A percentile compares a stretch with the other conserved stretches of the same genome.
phyloP scores from a whole-genome alignment of 2,888 invertebrate genomes.

The Andrena bucephala region DNA sequence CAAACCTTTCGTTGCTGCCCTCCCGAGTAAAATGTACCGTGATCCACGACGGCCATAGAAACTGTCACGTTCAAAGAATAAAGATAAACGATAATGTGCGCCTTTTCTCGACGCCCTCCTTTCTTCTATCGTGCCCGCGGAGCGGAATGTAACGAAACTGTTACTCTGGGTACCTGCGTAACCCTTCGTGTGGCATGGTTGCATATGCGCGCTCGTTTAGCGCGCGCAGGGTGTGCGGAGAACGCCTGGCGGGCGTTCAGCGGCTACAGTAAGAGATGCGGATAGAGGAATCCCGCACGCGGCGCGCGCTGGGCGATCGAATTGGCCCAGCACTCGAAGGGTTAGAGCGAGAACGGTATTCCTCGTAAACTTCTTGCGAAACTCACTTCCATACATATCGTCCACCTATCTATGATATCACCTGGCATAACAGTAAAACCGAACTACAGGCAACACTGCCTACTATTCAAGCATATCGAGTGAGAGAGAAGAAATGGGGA shows the following conservation, averaged over 20 bases:
- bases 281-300: no score
- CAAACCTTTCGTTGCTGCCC: conserved; percentile 24
- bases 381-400: conserved; percentile 49
- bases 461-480: conserved; percentile 56
- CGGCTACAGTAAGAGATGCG: no score
- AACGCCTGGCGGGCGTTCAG: no score
- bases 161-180: conserved; percentile 7
- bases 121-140: conserved; percentile 6
- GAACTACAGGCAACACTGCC: conserved; percentile 56
- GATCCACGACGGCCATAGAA: conserved; percentile 40
- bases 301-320: no score
- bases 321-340: no score
- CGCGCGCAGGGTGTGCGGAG: no score
- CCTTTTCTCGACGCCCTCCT: conserved; percentile 30
- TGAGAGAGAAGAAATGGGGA: background rate
- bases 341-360: background rate
- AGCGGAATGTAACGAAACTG: conserved; percentile 50
- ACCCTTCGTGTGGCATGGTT: no score
- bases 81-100: conserved; percentile 39
- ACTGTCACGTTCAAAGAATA: conserved; percentile 51
- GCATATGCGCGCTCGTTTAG: no score
- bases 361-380: background rate
- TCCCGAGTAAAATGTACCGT: conserved; percentile 39
- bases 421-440: conserved; percentile 1
- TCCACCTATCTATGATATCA: conserved; percentile 36